Percentiles rank a stretch among this genome's conserved stretches.
Evolutionary conservation across 2,888 invertebrate species (phyloP).

Genomic region (Ectemnius continuus): DNA sequence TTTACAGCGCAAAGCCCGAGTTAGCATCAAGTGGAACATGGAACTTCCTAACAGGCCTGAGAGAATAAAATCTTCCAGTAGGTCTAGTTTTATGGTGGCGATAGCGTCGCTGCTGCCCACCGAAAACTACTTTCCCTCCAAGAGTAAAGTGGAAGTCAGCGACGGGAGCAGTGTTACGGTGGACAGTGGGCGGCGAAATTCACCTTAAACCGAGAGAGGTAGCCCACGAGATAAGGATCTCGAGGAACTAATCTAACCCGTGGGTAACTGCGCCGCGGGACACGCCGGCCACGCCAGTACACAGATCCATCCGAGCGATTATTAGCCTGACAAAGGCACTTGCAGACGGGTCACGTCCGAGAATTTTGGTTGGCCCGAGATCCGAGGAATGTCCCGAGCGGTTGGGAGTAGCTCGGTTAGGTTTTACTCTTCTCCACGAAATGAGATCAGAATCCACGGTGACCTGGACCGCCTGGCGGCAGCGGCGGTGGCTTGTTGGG

Average conservation of each 20-base stretch:
- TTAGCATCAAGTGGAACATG: no score
- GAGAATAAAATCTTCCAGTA: no score
- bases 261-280: constrained; percentile 35
- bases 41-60: no score
- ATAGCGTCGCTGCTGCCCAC: neutral
- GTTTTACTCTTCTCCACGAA: constrained; percentile 30
- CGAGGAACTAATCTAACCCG: constrained; percentile 22
- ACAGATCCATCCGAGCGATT: constrained; percentile 52
- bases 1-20: constrained; percentile 8
- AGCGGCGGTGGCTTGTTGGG: constrained; percentile 1
- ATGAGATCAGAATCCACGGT: constrained; percentile 46
- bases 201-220: constrained; percentile 23
- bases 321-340: constrained; percentile 44
- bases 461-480: constrained; percentile 9
- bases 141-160: neutral
- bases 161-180: no score
- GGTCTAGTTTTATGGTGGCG: neutral
- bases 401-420: constrained; percentile 3
- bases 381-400: constrained; percentile 38
- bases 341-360: constrained; percentile 17
- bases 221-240: constrained; percentile 47
- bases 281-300: constrained; percentile 23
- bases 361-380: constrained; percentile 22
- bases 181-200: neutral
- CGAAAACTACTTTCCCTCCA: neutral